phyloP scores from a whole-genome alignment of 2,888 invertebrate genomes.

The Drosophila lutescens region DNA sequence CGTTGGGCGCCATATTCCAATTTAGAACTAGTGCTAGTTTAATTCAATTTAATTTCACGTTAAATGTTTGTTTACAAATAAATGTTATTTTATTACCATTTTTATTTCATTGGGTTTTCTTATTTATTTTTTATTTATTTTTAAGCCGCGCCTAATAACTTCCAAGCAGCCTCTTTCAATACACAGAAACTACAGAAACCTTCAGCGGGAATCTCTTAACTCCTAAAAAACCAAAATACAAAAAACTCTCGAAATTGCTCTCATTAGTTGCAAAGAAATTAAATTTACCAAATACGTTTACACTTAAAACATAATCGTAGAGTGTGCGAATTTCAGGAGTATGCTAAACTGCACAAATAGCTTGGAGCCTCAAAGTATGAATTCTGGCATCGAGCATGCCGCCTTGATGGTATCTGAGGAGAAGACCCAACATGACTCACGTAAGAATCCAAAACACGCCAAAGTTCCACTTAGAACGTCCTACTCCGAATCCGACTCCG shows the following conservation, averaged over 20 bases:
- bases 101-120: constrained; percentile 1
- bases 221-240: constrained; percentile 3
- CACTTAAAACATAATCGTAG: constrained; percentile 86
- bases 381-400: constrained; percentile 90
- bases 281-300: constrained; percentile 82
- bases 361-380: constrained; percentile 93
- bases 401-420: constrained; percentile 91
- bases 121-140: constrained; percentile 34
- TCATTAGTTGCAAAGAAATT: constrained; percentile 70
- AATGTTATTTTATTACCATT: constrained; percentile 45
- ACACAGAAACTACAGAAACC: constrained; percentile 15
- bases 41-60: constrained; percentile 32
- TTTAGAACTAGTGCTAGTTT: constrained; percentile 32
- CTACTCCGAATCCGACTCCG: neutral
- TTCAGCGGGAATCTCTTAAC: constrained; percentile 5
- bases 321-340: constrained; percentile 90
- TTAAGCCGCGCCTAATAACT: constrained; percentile 73
- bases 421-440: constrained; percentile 92
- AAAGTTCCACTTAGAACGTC: constrained; percentile 32
- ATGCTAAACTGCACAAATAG: constrained; percentile 98
- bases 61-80: constrained; percentile 48
- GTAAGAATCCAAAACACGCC: constrained; percentile 86
- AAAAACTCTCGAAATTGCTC: constrained; percentile 67
- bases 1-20: constrained; percentile 36
- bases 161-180: constrained; percentile 60